Conservation (phyloP, 2,888 invertebrate species). For the Gari tellinella region DNA sequence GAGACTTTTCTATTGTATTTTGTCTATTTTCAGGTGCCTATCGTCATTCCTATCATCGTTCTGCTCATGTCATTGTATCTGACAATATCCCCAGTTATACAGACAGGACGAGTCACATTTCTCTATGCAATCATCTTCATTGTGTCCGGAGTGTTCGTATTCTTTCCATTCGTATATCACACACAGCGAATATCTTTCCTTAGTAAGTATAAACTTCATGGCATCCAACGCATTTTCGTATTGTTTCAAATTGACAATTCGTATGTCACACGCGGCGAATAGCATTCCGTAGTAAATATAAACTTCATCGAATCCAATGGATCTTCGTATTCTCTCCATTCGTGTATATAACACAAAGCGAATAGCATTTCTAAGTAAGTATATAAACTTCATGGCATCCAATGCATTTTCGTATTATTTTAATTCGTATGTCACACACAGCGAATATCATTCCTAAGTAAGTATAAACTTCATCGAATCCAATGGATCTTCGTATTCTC, state of each 20-base stretch:
- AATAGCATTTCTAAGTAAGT: no score
- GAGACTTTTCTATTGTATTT: no score
- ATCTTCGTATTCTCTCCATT: constrained; percentile 68
- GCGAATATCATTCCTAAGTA: constrained; percentile 56
- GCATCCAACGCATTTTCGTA: no score
- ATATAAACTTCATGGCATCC: no score
- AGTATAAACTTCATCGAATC: no score
- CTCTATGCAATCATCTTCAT: constrained; percentile 73
- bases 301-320: constrained; percentile 71
- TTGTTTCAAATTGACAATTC: no score
- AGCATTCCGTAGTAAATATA: no score
- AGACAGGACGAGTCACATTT: constrained; percentile 68
- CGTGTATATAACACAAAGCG: no score
- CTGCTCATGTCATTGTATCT: constrained; percentile 71
- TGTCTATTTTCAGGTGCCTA: constrained; percentile 75
- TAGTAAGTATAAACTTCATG: constrained; percentile 62
- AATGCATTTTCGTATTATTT: no score
- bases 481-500: no score
- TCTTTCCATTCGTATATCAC: constrained; percentile 65
- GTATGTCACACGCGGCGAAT: no score
- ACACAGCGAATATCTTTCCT: constrained; percentile 46
- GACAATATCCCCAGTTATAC: constrained; percentile 68
- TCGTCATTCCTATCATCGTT: constrained; percentile 68
- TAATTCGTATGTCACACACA: constrained; percentile 58
- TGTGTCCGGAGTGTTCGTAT: constrained; percentile 68